phyloP scores from a whole-genome alignment of 2,113 vertebrate species.

The Pterocles orientalis region DNA sequence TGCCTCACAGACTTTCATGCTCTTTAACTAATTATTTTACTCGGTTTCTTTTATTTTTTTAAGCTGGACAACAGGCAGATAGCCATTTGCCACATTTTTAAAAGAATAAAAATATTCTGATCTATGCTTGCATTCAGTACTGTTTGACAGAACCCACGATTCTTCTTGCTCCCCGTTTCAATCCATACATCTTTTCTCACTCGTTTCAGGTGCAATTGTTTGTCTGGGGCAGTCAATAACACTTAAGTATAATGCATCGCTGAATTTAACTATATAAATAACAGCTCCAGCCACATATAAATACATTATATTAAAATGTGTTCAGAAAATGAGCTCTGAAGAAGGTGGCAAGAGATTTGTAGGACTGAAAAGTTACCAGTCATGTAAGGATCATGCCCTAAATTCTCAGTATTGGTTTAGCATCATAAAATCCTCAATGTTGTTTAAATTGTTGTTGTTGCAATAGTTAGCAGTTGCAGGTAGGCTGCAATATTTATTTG shows the following conservation, averaged over 20 bases:
- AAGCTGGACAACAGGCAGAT: not conserved
- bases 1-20: slow-evolving; percentile 56
- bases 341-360: not conserved
- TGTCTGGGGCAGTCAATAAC: not conserved
- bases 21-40: slow-evolving; percentile 70
- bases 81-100: slow-evolving; percentile 8
- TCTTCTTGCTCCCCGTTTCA: not conserved
- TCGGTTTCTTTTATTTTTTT: slow-evolving; percentile 42
- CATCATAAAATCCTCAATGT: not conserved
- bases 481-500: not conserved
- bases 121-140: not conserved
- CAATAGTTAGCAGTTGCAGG: not conserved
- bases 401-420: not conserved
- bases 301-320: not conserved
- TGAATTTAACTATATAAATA: not conserved
- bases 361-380: not conserved
- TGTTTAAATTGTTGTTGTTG: not conserved
- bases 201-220: slow-evolving; percentile 39
- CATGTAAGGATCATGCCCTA: not conserved
- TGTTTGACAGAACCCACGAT: not conserved
- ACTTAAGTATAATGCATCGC: not conserved
- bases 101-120: slow-evolving; percentile 23
- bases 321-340: not conserved
- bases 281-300: not conserved
- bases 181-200: not conserved